Conservation (phyloP, 2,797 vertebrate species). For the Masticophis lateralis region DNA sequence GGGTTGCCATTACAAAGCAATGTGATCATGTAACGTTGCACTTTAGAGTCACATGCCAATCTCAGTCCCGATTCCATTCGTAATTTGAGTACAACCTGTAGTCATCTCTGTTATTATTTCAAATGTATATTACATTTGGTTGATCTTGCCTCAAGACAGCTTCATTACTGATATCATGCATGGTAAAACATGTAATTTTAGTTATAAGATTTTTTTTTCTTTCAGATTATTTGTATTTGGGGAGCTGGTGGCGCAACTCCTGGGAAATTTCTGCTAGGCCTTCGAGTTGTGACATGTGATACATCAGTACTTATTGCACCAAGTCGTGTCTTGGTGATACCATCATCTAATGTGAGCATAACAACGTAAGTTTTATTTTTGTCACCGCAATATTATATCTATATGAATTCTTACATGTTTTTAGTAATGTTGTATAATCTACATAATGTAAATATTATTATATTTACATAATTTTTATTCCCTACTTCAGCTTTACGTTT, state of each 20-base stretch:
- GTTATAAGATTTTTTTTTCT: not conserved
- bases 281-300: conserved; percentile 92
- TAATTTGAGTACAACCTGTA: not conserved
- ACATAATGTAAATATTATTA: not conserved
- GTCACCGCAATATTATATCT: not conserved
- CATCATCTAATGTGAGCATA: conserved; percentile 92
- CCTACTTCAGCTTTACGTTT: not conserved
- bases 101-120: not conserved
- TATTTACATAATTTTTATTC: not conserved
- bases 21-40: not conserved
- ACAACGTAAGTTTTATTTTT: conserved; percentile 85
- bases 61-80: not conserved
- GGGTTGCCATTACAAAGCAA: not conserved
- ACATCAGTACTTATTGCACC: conserved; percentile 91
- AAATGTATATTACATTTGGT: not conserved
- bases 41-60: not conserved
- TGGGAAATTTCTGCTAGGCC: conserved; percentile 93
- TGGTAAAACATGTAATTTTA: not conserved
- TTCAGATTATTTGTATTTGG: conserved; percentile 96
- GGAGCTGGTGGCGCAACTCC: conserved; percentile 96
- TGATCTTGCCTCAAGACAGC: not conserved
- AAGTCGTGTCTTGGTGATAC: conserved; percentile 91
- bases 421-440: not conserved
- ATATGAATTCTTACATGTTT: not conserved
- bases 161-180: not conserved